Base-by-base conservation (phyloP, 2,113 vertebrate genomes). In the Callipepla squamata region DNA sequence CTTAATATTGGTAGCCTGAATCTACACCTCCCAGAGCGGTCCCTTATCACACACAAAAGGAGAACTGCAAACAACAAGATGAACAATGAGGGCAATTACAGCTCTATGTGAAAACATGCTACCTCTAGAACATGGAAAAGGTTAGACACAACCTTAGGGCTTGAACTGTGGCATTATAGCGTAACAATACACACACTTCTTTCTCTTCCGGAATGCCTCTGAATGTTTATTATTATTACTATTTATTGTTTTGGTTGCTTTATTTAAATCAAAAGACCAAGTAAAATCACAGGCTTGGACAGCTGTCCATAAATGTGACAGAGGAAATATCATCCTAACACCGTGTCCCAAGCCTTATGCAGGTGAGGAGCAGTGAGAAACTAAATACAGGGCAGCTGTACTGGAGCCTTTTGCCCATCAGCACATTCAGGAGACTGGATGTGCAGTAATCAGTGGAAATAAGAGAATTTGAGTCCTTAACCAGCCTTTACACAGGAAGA, bases 21-120 rank as follows among this genome's bases (percentile, higher is more conserved):
- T 34, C 7, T 51, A 25, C 0, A 1, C 12, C 62, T 68, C n/a
- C 25, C 13, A 53, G 9, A 4, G 10, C 4, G 0, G n/a, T 68
- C 38, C 25, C 40, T 69, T 50, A 63, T 12, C 3, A 2, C 4
- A 36, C 14, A 47, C 68, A 67, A 26, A 75, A 67, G 9, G 6
- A 11, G 3, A 0, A 23, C 25, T 18, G 12, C 5, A 36, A 78
- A 32, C 45, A 69, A 6, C 2, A 40, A 53, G 61, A 68, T 50
- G 16, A 61, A 26, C 51, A 55, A 38, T 2, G 42, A 70, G 44
- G 51, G 45, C 76, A 92, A 78, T 51, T 78, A 36, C 53, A 89
- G 38, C 32, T 77, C 57, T 32, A 2, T 4, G 3, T 26, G 68
- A 73, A 65, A 85, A 77, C 57, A 44, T 2, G 3, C 6, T 20